phyloP scores from a whole-genome alignment of 2,797 vertebrate genomes.

The Gambelia wislizenii region DNA sequence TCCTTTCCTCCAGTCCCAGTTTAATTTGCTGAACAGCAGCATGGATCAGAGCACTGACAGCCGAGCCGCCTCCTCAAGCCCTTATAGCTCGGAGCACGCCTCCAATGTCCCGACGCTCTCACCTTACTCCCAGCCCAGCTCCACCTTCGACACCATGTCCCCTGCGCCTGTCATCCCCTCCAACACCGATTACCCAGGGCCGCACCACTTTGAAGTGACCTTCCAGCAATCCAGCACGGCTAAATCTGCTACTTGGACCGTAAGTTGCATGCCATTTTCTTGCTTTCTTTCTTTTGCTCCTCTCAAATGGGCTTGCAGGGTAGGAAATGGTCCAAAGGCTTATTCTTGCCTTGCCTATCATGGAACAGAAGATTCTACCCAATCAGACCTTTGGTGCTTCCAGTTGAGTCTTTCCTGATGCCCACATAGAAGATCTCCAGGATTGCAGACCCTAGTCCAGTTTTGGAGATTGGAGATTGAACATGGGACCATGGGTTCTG shows the following conservation, averaged over 20 bases:
- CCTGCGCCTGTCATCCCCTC: slow-evolving; percentile 96
- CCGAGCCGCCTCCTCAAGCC: slow-evolving; percentile 92
- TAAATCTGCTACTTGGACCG: slow-evolving; percentile 99
- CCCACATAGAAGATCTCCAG: no score
- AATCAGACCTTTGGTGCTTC: neutral
- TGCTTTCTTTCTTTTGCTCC: slow-evolving; percentile 1
- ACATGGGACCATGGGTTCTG: neutral
- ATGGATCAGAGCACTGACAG: slow-evolving; percentile 97
- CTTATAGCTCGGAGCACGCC: slow-evolving; percentile 95
- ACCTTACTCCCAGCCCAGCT: slow-evolving; percentile 98
- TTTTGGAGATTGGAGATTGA: neutral
- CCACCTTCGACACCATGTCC: slow-evolving; percentile 97
- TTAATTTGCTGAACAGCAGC: slow-evolving; percentile 97
- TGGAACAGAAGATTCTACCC: neutral
- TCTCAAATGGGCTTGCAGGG: neutral
- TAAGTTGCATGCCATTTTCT: slow-evolving; percentile 81
- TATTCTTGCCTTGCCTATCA: no score
- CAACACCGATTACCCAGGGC: slow-evolving; percentile 96
- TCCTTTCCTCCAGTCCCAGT: slow-evolving; percentile 92
- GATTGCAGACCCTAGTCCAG: no score
- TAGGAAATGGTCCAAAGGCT: neutral
- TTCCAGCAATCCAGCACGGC: slow-evolving; percentile 99
- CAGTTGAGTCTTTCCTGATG: neutral
- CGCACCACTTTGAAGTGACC: slow-evolving; percentile 96
- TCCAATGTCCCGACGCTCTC: slow-evolving; percentile 94